These are phyloP conservation scores for Altica lythri DNA, from an alignment of 2,888 invertebrate species.

Conservation along the genomic window DNA sequence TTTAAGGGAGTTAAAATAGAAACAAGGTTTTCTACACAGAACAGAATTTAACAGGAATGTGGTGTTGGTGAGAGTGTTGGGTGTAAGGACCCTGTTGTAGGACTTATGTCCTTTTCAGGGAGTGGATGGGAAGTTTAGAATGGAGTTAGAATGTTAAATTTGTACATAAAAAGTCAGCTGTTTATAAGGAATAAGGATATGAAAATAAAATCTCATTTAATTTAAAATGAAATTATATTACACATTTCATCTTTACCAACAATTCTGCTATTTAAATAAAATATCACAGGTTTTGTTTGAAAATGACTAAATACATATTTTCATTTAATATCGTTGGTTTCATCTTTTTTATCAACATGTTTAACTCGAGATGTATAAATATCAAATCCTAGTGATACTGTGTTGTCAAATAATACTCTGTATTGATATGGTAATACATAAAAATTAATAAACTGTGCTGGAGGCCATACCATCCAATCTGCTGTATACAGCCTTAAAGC, in stretches of 20 bases:
- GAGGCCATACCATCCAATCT: constrained; percentile 93
- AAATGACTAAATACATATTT: not conserved
- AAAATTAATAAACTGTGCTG: constrained; percentile 92
- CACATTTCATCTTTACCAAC: not conserved
- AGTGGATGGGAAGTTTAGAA: too few relatives aligned
- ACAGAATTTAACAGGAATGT: too few relatives aligned
- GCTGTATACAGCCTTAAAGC: constrained; percentile 79
- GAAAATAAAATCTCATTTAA: not conserved
- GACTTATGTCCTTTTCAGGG: too few relatives aligned
- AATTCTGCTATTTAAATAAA: too few relatives aligned
- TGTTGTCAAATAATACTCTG: constrained; percentile 86
- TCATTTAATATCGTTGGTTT: not conserved
- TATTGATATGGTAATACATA: constrained; percentile 80
- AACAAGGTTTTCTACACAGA: too few relatives aligned
- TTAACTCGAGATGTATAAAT: constrained; percentile 82
- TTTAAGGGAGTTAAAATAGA: too few relatives aligned
- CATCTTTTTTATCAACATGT: constrained; percentile 52
- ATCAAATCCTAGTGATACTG: constrained; percentile 84
- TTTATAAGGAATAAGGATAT: not conserved
- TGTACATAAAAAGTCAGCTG: too few relatives aligned
- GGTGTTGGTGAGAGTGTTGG: too few relatives aligned
- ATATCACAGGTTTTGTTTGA: not conserved
- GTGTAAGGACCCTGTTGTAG: too few relatives aligned
- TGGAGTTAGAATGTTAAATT: too few relatives aligned
- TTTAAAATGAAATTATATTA: not conserved